phyloP scores from a whole-genome alignment of 2,888 invertebrate species.

The Plagiodera versicolora region DNA sequence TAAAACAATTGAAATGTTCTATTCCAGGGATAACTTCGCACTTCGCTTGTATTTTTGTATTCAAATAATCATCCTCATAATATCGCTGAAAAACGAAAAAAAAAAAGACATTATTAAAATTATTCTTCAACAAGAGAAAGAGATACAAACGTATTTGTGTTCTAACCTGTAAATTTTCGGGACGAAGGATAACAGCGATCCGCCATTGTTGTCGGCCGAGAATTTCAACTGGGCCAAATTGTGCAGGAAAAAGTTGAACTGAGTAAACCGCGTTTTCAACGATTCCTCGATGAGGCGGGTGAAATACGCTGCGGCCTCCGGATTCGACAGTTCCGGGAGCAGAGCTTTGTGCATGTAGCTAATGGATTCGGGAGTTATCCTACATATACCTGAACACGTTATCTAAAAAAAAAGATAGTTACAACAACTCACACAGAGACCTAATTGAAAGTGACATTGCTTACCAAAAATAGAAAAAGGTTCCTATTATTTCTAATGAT shows the following conservation, averaged over 20 bases:
- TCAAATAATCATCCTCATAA: too few relatives aligned
- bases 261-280: slow-evolving; percentile 90
- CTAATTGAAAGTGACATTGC: too few relatives aligned
- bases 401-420: slow-evolving; percentile 72
- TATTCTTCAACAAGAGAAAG: too few relatives aligned
- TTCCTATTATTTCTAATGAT: slow-evolving; percentile 89
- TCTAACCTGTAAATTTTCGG: slow-evolving; percentile 92
- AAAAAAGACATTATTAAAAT: too few relatives aligned
- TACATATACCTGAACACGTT: slow-evolving; percentile 88
- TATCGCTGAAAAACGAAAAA: too few relatives aligned
- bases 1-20: too few relatives aligned
- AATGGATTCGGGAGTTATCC: slow-evolving; percentile 89
- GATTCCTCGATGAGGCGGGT: slow-evolving; percentile 95
- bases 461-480: slow-evolving; percentile 85
- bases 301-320: slow-evolving; percentile 95
- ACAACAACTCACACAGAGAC: too few relatives aligned
- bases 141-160: too few relatives aligned
- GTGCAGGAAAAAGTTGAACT: slow-evolving; percentile 97
- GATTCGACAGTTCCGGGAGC: slow-evolving; percentile 85
- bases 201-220: slow-evolving; percentile 81
- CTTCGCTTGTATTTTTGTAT: too few relatives aligned
- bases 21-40: too few relatives aligned
- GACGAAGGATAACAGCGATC: slow-evolving; percentile 87
- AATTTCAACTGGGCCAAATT: slow-evolving; percentile 73
- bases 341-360: slow-evolving; percentile 89